Percentiles rank a stretch among this genome's conserved stretches.
These are phyloP conservation scores for Aphelenchoides fujianensis DNA, from an alignment of 1,140 invertebrate species.

Conservation along the genomic window DNA sequence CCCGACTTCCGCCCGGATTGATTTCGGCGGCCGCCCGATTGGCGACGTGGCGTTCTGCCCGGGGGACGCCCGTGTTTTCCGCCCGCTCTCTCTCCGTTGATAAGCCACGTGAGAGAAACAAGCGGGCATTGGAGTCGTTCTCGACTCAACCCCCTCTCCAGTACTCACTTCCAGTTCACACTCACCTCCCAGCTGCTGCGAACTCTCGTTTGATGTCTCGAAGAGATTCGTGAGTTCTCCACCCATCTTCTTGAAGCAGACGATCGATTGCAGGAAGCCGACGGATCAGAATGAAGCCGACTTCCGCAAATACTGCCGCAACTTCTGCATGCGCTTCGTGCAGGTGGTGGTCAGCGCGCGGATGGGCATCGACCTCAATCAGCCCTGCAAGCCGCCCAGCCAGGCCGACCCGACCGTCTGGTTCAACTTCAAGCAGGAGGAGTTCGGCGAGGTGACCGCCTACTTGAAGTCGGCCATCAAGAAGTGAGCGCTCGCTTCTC, in stretches of 20 bases:
- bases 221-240: constrained; percentile 11
- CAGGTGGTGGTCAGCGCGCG: constrained; percentile 6
- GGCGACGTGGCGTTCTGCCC: too few species aligned
- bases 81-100: too few species aligned
- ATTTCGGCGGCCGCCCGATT: too few species aligned
- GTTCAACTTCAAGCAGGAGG: constrained; percentile 22
- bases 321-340: constrained; percentile 21
- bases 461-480: constrained; percentile 17
- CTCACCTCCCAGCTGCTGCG: too few species aligned
- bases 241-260: too few species aligned
- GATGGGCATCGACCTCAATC: constrained; percentile 15
- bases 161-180: too few species aligned
- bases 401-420: constrained; percentile 1
- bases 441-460: constrained; percentile 20
- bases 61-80: too few species aligned
- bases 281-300: neutral
- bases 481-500: neutral
- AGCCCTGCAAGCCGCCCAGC: constrained; percentile 9
- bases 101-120: too few species aligned
- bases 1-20: too few species aligned
- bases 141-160: too few species aligned
- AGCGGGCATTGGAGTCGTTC: too few species aligned
- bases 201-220: constrained; percentile 23
- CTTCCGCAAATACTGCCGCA: constrained; percentile 13
- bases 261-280: neutral